These are phyloP conservation scores for Trissonchulus latispiculum DNA, from an alignment of 2,888 invertebrate genomes.

Conservation along the genomic window DNA sequence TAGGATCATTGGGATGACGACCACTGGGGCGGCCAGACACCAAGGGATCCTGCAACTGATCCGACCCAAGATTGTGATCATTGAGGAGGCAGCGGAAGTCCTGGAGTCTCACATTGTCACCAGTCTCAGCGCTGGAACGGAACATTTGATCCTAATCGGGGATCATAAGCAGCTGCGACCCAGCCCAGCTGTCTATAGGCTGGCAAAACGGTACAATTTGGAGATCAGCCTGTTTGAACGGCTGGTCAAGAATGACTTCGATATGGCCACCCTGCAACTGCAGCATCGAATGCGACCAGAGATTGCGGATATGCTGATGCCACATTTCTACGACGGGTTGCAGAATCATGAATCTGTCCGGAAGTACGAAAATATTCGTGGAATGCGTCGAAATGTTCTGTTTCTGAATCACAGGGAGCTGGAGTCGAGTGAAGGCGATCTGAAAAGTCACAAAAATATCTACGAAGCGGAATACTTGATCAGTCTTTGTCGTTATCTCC, in stretches of 20 bases:
- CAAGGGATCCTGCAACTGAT: constrained; percentile 54
- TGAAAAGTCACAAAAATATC: constrained; percentile 51
- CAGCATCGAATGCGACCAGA: constrained; percentile 69
- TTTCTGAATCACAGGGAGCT: constrained; percentile 52
- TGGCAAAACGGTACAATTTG: constrained; percentile 58
- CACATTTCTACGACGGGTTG: constrained; percentile 59
- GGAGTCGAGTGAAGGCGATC: constrained; percentile 23
- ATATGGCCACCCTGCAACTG: constrained; percentile 53
- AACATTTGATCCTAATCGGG: constrained; percentile 76
- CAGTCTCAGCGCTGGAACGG: constrained; percentile 59
- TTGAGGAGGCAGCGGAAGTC: constrained; percentile 82
- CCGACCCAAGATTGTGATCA: constrained; percentile 48
- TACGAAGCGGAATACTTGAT: constrained; percentile 59
- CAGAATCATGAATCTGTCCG: constrained; percentile 49
- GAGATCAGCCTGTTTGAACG: constrained; percentile 73
- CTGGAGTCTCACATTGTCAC: constrained; percentile 72
- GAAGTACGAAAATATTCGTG: constrained; percentile 53
- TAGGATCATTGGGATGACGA: constrained; percentile 17
- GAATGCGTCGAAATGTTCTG: constrained; percentile 57
- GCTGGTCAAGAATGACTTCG: constrained; percentile 59
- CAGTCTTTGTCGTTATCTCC: constrained; percentile 52
- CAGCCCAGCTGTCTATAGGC: constrained; percentile 57
- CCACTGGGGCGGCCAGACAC: constrained; percentile 58
- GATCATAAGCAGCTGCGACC: constrained; percentile 74
- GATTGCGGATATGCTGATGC: constrained; percentile 54